These are phyloP conservation scores for Pluvialis apricaria DNA, from an alignment of 2,113 vertebrate genomes.

Conservation along the genomic window DNA sequence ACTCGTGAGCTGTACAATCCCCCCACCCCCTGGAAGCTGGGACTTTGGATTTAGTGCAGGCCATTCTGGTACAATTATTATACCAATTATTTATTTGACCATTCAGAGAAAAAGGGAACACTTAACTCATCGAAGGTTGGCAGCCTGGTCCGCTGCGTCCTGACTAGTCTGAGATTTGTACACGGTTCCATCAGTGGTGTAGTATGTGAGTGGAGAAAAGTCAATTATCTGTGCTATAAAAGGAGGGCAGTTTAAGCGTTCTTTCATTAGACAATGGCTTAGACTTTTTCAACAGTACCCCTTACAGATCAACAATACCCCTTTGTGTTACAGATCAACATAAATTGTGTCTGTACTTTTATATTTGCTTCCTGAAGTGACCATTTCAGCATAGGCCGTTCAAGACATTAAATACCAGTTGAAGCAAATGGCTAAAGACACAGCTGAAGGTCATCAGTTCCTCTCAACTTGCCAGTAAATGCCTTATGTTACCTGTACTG, in stretches of 20 bases:
- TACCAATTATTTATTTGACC: background rate
- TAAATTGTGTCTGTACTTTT: background rate
- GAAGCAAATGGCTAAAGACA: background rate
- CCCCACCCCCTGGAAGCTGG: background rate
- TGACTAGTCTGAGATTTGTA: background rate
- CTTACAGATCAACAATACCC: background rate
- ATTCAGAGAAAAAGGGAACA: background rate
- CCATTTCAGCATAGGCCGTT: background rate
- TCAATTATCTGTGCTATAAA: background rate
- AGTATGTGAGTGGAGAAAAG: background rate
- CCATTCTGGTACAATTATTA: fast-evolving
- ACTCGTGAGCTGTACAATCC: background rate
- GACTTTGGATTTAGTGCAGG: background rate
- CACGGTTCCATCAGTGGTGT: background rate
- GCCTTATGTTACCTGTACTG: background rate
- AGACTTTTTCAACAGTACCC: background rate
- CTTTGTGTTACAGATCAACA: background rate
- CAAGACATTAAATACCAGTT: background rate
- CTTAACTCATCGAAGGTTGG: fast-evolving
- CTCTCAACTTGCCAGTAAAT: background rate
- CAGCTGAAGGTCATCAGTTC: background rate
- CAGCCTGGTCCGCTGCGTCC: background rate
- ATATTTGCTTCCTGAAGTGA: background rate
- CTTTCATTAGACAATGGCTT: background rate
- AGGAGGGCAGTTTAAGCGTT: background rate